Percentiles rank a stretch among this genome's conserved stretches.
These are phyloP conservation scores for Theonella swinhoei DNA, from an alignment of 37 sponge, comb jelly and placozoan species.

Conservation along the genomic window DNA sequence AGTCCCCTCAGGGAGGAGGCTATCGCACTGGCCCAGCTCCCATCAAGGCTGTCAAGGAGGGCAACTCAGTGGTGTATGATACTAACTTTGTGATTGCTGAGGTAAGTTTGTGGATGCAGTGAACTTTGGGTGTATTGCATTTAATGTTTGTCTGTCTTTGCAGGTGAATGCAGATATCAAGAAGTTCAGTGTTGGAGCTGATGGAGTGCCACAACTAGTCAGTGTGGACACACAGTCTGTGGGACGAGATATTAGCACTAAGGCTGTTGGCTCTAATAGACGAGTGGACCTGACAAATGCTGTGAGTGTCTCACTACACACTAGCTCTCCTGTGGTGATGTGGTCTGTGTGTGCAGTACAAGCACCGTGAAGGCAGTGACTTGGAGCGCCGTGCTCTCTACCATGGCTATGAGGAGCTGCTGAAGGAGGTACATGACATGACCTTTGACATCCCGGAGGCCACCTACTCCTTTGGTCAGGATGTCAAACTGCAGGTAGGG, in stretches of 20 bases:
- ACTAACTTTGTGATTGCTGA: constrained; percentile 57
- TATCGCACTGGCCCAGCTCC: constrained; percentile 58
- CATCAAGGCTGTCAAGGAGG: constrained; percentile 48
- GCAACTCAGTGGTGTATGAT: constrained; percentile 23
- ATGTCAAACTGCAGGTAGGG: constrained; percentile 26
- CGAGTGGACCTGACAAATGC: constrained; percentile 83
- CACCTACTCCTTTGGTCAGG: constrained; percentile 14
- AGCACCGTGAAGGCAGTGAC: constrained; percentile 77
- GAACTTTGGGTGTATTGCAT: too few species aligned
- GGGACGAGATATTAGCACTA: constrained; percentile 84
- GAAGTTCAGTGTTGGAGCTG: constrained; percentile 24
- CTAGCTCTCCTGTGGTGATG: too few species aligned
- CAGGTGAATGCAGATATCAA: constrained; percentile 94
- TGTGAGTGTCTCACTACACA: not conserved
- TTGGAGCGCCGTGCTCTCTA: constrained; percentile 75
- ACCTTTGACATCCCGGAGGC: constrained; percentile 20
- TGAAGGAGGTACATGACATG: constrained; percentile 39
- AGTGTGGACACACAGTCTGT: constrained; percentile 52
- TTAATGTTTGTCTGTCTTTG: constrained; percentile 33
- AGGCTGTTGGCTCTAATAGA: constrained; percentile 62
- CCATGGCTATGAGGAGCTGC: constrained; percentile 15
- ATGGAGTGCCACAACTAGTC: constrained; percentile 47
- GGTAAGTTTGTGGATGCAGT: constrained; percentile 18
- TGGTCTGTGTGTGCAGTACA: constrained; percentile 70
- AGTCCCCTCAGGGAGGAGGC: constrained; percentile 48